These are phyloP conservation scores for Chitala chitala DNA, from an alignment of 2,113 vertebrate genomes.

Conservation along the genomic window DNA sequence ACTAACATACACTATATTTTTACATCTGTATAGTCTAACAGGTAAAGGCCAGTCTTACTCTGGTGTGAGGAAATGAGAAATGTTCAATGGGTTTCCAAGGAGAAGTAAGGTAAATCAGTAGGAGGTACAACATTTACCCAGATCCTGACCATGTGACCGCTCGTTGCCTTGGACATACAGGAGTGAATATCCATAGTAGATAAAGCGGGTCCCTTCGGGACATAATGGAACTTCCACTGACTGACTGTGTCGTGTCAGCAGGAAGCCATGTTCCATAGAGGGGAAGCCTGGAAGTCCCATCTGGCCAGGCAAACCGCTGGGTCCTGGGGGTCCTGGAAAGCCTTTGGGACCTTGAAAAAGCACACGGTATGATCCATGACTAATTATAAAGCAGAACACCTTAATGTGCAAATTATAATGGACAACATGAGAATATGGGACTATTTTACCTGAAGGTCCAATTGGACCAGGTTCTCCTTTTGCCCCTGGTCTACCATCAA, in stretches of 20 bases:
- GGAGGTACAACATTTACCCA: constrained; percentile 79
- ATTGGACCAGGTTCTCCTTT: constrained; percentile 83
- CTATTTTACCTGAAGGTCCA: constrained; percentile 75
- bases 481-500: constrained; percentile 75
- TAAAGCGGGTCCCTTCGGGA: constrained; percentile 75
- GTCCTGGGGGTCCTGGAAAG: constrained; percentile 79
- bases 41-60: background rate
- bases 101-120: too few species aligned
- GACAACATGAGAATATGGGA: background rate
- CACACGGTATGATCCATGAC: background rate
- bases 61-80: background rate
- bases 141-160: constrained; percentile 89
- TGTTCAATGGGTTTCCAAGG: too few species aligned
- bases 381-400: background rate
- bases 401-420: too few species aligned
- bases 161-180: constrained; percentile 95
- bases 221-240: constrained; percentile 74
- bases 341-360: constrained; percentile 78
- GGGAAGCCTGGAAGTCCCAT: constrained; percentile 82
- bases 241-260: constrained; percentile 94
- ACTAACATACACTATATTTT: too few species aligned
- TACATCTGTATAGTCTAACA: too few species aligned
- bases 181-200: constrained; percentile 90
- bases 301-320: constrained; percentile 82
- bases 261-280: constrained; percentile 92